Base-by-base conservation (phyloP, 2,888 invertebrate genomes). In the Ophioninae sp. region DNA sequence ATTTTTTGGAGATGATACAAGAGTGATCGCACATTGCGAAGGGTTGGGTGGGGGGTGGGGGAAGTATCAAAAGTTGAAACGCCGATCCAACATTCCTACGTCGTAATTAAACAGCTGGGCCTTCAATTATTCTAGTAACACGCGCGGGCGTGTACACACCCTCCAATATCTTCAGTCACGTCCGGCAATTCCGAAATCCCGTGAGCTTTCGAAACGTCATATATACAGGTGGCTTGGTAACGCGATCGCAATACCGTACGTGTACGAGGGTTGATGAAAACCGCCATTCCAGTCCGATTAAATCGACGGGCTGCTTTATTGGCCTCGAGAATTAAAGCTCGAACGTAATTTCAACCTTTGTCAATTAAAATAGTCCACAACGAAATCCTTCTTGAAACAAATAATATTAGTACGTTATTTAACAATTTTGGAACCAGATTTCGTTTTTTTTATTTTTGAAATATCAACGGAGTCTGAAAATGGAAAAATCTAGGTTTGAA, bases 51-150 rank as follows among this genome's bases (percentile, higher is more conserved):
- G 30, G 30, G 30, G 30, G 30, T 30, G 30, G 7, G 61, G 39
- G 20, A 56, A 9, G 23, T 41, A 69, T 65, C 68, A 79, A 80
- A 85, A 84, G 78, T 84, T 85, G 72, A 80, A 82, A 41, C 80
- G 77, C 75, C 71, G 65, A 58, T 23, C 51, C 39, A 73, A 68
- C 80, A 80, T 83, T 77, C 64, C 83, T 73, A 63, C 64, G 64
- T 69, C 68, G 77, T 80, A 80, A 83, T 83, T 77, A 77, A 80
- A 83, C 80, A 74, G 73, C 73, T 59, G 64, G 64, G 59, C 20
- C 61, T 73, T 73, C 77, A 80, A 74, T 80, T 80, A 80, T 73
- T 63, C 30, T 37, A 63, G 76, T 37, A 76, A 76, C 76, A 83
- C 59, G 37, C 23, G 20, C 6, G 56, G n/a, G n/a, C n/a, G 41